These are phyloP conservation scores for Petrolisthes manimaculis DNA, from an alignment of 2,888 invertebrate species.

Conservation along the genomic window DNA sequence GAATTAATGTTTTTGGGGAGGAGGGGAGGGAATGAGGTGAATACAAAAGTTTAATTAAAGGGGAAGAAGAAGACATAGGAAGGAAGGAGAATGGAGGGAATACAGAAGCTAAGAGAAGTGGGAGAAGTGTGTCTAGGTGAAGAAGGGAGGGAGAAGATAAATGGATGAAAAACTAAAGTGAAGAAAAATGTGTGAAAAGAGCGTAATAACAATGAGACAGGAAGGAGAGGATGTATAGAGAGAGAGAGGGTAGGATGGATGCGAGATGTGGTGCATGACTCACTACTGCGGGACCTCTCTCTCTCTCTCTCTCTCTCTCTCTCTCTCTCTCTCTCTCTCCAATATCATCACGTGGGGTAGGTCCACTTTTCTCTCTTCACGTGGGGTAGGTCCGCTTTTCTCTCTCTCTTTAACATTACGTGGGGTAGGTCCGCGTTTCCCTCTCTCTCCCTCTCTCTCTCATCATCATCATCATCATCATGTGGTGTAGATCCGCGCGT, in stretches of 20 bases:
- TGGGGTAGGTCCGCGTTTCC: not conserved
- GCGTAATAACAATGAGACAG: not conserved
- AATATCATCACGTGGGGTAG: not conserved
- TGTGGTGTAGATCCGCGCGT: not conserved
- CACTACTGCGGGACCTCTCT: not conserved
- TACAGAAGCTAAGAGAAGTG: not conserved
- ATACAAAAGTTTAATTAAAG: not conserved
- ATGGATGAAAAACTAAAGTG: too few relatives aligned
- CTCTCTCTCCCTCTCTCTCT: constrained; percentile 22
- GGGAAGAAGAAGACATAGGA: not conserved
- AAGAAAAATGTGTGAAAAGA: not conserved
- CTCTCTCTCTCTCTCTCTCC: constrained; percentile 33
- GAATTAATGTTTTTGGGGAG: not conserved
- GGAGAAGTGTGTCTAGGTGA: not conserved
- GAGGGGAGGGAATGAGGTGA: not conserved
- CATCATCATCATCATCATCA: not conserved
- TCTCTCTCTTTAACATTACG: constrained; percentile 7
- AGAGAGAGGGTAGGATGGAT: not conserved
- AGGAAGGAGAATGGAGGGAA: not conserved
- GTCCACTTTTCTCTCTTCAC: not conserved
- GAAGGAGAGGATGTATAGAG: not conserved
- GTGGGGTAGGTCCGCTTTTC: not conserved
- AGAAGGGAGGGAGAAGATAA: not conserved
- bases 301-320: constrained; percentile 33
- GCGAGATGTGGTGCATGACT: not conserved